Base-by-base conservation (phyloP, 2,797 vertebrate species). In the Lycodopsis pacificus region DNA sequence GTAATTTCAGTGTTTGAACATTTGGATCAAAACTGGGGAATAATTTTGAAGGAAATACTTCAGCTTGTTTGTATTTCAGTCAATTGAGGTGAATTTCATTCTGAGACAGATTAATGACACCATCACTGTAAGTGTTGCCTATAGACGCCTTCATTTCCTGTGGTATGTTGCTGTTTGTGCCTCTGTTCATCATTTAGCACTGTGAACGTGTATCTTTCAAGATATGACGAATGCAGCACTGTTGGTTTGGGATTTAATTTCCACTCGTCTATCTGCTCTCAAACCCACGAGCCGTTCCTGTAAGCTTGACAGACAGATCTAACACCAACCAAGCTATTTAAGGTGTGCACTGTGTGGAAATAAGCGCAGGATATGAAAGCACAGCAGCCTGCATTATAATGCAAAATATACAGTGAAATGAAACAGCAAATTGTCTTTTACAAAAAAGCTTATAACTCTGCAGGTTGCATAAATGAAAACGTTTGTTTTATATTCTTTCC, bases 311-410 rank as follows among this genome's bases (percentile, higher is more conserved):
- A 78, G 81, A 85, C 79, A 81, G 70, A 62, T 74, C 62, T 58
- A 71, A 84, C 74, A 73, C 59, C 75, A 70, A 49, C 69, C 22
- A 12, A 65, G 72, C 68, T 80, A 77, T 80, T 79, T 82, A 75
- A 79, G 79, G 58, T 70, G 69, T 70, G 65, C 65, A 40, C 44
- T 19, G 57, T 65, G 51, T 53, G 59, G 64, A 59, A 86, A 75
- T 73, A 75, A 81, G 69, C 53, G 53, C 77, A 90, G 84, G 83
- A 90, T 85, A 90, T 89, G 81, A 84, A 86, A 79, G 53, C 32
- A 53, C 42, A 76, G 74, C 68, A 67, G 51, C 48, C 17, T 27
- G 57, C 57, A 65, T 65, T 65, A 70, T 82, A 73, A 76, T 83
- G 71, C 61, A 76, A 69, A 84, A 85, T 54, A 42, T 51, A 13